Evolutionary conservation across 2,113 vertebrate genomes (phyloP), one percentile per base, ranked within the genome.

Genomic region (Lanius collurio): DNA sequence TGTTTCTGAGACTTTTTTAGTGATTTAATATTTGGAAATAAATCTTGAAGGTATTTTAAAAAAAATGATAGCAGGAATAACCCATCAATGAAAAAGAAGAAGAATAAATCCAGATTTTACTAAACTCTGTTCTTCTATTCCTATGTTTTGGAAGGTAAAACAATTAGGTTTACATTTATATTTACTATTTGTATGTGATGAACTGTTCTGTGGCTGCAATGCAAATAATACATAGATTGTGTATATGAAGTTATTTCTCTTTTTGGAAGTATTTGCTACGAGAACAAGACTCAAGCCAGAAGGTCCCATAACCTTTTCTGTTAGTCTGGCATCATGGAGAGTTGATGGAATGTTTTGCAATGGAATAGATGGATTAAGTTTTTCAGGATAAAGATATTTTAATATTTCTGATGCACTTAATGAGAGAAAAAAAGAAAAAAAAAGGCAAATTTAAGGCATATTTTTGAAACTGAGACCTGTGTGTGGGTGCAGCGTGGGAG

Each of bases 121-220:
- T 59, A 2, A 77, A 15, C 6, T 46, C 15, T 83, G 3, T 22
- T 21, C 14, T 68, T 75, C 9, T 63, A 2, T 55, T 55, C 11
- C 55, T 73, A 0, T 31, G 6, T n/a, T 60, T 79, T 62, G 13
- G 19, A 89, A 90, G 17, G 39, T 56, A 21, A 55, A 76, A 31
- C 33, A 33, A 19, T 8, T 13, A 33, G 4, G 7, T 63, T 83
- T 68, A 6, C 6, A 3, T 56, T 74, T 28, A 2, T 57, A n/a
- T 83, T 83, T 70, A 4, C 27, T 70, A 0, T 73, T 71, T 82
- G 6, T 37, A n/a, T 0, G 0, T 15, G 30, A 8, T 9, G 23
- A 87, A 10, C 35, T 4, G 1, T 56, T 28, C 50, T 63, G 7
- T 74, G 22, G 41, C 41, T 80, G 49, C 55, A 56, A 12, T 30